Base-by-base conservation (phyloP, 1,140 invertebrate genomes). In the Heliconius nattereri region DNA sequence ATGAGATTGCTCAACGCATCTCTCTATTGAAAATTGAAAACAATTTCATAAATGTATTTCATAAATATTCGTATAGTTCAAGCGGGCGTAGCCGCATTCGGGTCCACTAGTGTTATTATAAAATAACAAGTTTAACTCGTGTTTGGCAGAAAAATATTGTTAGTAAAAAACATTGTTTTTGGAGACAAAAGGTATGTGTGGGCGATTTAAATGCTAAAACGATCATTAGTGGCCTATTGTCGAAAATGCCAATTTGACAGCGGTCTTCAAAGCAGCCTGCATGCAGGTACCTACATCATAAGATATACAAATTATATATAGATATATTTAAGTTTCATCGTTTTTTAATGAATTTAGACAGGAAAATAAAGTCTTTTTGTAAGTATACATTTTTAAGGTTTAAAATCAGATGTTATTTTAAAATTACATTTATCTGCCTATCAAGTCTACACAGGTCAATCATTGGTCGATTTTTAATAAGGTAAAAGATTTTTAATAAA, bases 201-300 rank as follows among this genome's bases (percentile, higher is more conserved):
- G 91, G 90, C 88, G 89, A 91, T 88, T 88, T 90, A 90, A 93
- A 92, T 93, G 92, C 85, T 93, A 92, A 92, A 88, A 88, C 88
- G 85, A 90, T 94, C 92, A 93, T 94, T 92, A 94, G 90, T 78
- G 79, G 37, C 75, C 89, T 81, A 93, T 94, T 94, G 91, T 93
- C 82, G 85, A 83, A 86, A 90, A 92, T 90, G 87, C 86, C 88
- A 79, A 85, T 85, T 88, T 80, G 32, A 71, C 88, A 80, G 84
- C 76, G 90, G 66, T 87, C 37, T 83, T 89, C 92, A 94, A 94
- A 92, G 71, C 32, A 40, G n/a, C 20, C 71, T 40, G 71, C 7
- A 20, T 72, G 35, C 71, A 40, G 60, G 60, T 66, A 66, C 20
- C 9, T 66, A 23, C 20, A 23, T 66, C 3, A 7, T 66, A 66